Percentiles rank a stretch among this genome's conserved stretches.
These are phyloP conservation scores for Coelopa pilipes DNA, from an alignment of 2,888 invertebrate species.

Conservation along the genomic window DNA sequence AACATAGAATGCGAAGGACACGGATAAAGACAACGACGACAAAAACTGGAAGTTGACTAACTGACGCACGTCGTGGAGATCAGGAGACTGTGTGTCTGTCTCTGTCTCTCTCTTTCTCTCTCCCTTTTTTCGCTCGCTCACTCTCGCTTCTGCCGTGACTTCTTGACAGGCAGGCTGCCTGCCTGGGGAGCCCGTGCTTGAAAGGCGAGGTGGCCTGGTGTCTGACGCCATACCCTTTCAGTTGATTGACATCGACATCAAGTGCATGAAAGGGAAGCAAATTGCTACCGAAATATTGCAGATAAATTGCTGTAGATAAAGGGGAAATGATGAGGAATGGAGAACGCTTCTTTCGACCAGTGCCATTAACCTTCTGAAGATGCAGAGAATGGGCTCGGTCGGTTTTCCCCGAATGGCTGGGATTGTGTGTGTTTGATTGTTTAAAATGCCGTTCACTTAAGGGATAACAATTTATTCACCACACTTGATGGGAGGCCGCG, in stretches of 20 bases:
- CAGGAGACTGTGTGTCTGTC: too few species aligned
- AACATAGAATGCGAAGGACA: background rate
- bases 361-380: too few species aligned
- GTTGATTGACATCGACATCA: background rate
- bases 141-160: background rate
- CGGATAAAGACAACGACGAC: slow-evolving; percentile 10
- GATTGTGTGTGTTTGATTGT: too few species aligned
- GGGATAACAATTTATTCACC: too few species aligned
- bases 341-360: background rate
- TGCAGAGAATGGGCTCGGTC: too few species aligned
- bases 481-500: too few species aligned
- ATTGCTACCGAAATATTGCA: slow-evolving; percentile 19
- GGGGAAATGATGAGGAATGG: slow-evolving; percentile 12
- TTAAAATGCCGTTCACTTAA: too few species aligned
- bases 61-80: too few species aligned
- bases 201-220: background rate
- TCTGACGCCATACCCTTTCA: background rate
- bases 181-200: background rate
- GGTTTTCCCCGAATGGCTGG: too few species aligned
- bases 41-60: slow-evolving; percentile 1
- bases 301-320: slow-evolving; percentile 15
- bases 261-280: slow-evolving; percentile 15
- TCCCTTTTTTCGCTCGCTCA: background rate
- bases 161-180: background rate
- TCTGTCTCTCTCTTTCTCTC: background rate